Evolutionary conservation across 2,888 invertebrate genomes (phyloP), one percentile per base, ranked within the genome.

Genomic region (Hypercompe scribonia): DNA sequence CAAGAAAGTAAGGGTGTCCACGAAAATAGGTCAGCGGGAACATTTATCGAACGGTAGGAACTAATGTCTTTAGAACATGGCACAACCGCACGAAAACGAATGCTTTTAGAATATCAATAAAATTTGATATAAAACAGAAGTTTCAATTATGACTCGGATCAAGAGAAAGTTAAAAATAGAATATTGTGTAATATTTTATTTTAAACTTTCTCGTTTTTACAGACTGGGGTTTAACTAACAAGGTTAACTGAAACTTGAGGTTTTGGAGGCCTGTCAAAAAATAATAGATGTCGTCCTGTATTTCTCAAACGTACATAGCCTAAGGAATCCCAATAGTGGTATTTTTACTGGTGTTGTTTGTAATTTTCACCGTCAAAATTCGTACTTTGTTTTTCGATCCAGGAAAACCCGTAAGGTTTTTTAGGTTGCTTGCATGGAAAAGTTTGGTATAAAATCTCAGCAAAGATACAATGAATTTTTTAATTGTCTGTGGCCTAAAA

Each of bases 91-190:
- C 36, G 42, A 33, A 58, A 61, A 68, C 36, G 34, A 68, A 68
- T 31, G 34, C 69, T 69, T 69, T 69, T 69, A 42, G 39, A 69
- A 69, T 54, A 54, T 68, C 50, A 8, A 73, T 68, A 72, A 78
- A 70, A 72, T 58, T 76, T 78, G 81, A 86, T 82, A 82, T 72
- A 69, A 84, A 78, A 78, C 87, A 87, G 80, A 83, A 78, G 74
- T 76, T 78, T 82, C 85, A 79, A 80, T 42, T 75, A 76, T 77
- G 79, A 86, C 84, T 81, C 81, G 79, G 84, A 80, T 84, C 90
- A 90, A 90, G 89, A 88, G 82, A 88, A 79, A 75, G 72, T 76
- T 80, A 75, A 76, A 81, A 82, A 84, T 73, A 54, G 28, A 73
- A 76, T 74, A 74, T 58, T 73, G 33, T 11, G 24, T 46, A 54